Percentiles rank a stretch among this genome's conserved stretches.
These are phyloP conservation scores for Pogoniulus pusillus DNA, from an alignment of 2,797 vertebrate genomes.

Conservation along the genomic window DNA sequence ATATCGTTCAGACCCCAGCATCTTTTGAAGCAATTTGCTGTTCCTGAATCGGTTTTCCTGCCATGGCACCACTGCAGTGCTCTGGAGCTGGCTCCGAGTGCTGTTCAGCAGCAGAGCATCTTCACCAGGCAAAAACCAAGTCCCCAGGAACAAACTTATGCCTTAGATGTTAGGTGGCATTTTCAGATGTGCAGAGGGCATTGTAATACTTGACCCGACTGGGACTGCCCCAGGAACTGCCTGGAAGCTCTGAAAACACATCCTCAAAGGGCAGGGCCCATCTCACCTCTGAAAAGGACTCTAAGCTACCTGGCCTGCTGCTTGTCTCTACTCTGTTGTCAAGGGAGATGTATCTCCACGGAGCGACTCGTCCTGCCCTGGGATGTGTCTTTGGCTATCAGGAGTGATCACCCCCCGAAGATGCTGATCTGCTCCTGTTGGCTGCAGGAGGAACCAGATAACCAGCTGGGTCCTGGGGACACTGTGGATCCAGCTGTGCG, in stretches of 20 bases:
- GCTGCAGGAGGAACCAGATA: background rate
- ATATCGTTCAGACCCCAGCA: background rate
- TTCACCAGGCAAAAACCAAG: background rate
- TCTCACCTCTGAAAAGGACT: background rate
- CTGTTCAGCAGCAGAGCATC: background rate
- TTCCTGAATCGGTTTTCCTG: background rate
- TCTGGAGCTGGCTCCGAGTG: background rate
- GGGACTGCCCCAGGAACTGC: background rate
- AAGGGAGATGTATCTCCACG: background rate
- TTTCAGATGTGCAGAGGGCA: background rate
- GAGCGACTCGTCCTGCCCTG: background rate
- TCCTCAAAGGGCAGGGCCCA: background rate
- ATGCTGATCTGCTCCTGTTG: background rate
- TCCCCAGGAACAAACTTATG: background rate
- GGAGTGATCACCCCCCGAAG: background rate
- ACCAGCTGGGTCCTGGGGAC: background rate
- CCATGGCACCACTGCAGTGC: background rate
- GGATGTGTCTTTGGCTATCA: background rate
- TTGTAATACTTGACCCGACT: background rate
- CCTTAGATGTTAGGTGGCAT: background rate
- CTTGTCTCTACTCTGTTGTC: background rate
- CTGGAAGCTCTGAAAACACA: background rate
- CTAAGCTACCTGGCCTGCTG: background rate
- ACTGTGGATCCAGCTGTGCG: background rate
- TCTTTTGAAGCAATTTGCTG: background rate